Evolutionary conservation across 2,113 vertebrate genomes (phyloP), one percentile per base, ranked within the genome.

Genomic region (Mungos mungo): DNA sequence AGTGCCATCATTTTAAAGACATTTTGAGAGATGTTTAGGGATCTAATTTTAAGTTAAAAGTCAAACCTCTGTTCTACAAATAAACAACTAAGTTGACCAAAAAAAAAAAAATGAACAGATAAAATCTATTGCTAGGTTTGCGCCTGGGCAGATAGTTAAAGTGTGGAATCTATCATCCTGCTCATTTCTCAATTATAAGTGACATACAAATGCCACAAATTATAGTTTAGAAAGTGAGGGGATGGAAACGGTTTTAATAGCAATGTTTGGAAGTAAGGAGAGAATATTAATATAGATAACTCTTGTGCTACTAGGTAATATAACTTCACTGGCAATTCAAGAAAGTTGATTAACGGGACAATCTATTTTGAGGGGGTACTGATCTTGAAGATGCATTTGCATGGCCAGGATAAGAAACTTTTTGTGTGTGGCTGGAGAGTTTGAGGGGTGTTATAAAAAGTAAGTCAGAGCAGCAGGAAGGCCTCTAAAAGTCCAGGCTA

Each of bases 41-140:
- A 83, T 79, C 23, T 82, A 27, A 52, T 71, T 68, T 90, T 88
- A 69, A 79, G 65, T 76, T 93, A 88, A 94, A 93, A 82, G 23
- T 68, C 38, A 95, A 90, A 35, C 1, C 1, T 87, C 33, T 89
- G 18, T 15, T 93, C 18, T 82, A 29, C 23, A 88, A 84, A 69
- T 68, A 87, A 80, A 83, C 33, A 83, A 14, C 6, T 52, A 74
- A 52, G 4, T 33, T 82, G 45, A 92, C 35, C 52, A 54, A 54
- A 52, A 31, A 79, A 54, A n/a, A 72, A 47, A 93, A 35, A 14
- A 35, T 52, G 15, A 97, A 72, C 7, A 65, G 5, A 68, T 80
- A n/a, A 65, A n/a, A 11, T 35, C 29, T 60, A 31, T 27, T 16
- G 33, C 23, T 91, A 90, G 25, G 13, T 82, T 93, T 93, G 25